These are phyloP conservation scores for Parazoanthus swiftii DNA, from an alignment of 92 coral and sea anemone genomes.

Conservation along the genomic window DNA sequence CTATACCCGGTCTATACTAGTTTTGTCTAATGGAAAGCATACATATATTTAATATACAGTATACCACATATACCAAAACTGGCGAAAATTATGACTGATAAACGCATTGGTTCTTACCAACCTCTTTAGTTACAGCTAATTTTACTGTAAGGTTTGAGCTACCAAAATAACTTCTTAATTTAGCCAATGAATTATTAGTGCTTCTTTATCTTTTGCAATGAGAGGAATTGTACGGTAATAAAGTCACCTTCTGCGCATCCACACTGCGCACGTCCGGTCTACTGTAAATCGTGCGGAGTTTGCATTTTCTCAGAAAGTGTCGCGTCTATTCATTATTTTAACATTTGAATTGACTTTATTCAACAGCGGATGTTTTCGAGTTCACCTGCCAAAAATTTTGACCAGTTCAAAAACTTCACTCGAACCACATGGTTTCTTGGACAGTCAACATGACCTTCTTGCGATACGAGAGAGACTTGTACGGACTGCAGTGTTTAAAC, in stretches of 20 bases:
- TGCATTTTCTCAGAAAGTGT: background rate
- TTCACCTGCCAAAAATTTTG: background rate
- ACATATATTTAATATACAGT: too few species aligned
- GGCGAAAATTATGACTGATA: too few species aligned
- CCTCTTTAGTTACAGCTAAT: background rate
- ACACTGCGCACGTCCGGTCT: slow-evolving; percentile 12
- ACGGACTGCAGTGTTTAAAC: background rate
- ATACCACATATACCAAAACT: too few species aligned
- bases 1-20: too few species aligned
- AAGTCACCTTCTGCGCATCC: background rate
- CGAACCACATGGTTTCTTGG: background rate
- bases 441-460: background rate
- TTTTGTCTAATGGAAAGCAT: too few species aligned
- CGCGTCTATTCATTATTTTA: background rate
- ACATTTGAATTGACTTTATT: background rate
- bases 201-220: too few species aligned
- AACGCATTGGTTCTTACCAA: too few species aligned
- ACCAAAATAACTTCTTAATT: too few species aligned
- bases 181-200: background rate
- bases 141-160: background rate
- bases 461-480: background rate
- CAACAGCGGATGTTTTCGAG: background rate
- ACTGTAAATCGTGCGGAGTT: background rate
- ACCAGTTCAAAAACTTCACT: background rate
- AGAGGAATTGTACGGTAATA: too few species aligned